Evolutionary conservation across 2,113 vertebrate genomes (phyloP), one percentile per base, ranked within the genome.

Genomic region (Cynopterus brachyotis): DNA sequence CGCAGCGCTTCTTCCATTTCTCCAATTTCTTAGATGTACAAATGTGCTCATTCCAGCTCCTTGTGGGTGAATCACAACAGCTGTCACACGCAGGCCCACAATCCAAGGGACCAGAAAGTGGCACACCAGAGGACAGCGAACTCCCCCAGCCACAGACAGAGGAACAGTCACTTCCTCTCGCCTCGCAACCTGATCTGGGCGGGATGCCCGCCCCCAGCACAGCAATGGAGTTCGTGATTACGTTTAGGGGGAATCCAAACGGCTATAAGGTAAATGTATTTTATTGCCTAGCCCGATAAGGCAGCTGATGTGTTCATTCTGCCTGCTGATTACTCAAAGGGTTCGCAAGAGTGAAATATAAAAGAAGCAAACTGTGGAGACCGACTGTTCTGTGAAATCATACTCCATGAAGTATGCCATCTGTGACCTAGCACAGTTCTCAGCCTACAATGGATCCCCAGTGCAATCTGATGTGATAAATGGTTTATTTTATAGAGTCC

Each of bases 361-460:
- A 88, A 69, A 97, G 66, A 81, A 96, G 5, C 2, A 3, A 87
- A 76, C 3, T n/a, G 72, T 89, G 60, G 80, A 94, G 86, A 73
- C 32, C 69, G 93, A 26, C 37, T 8, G 22, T 47, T 94, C 22
- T 42, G 89, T 81, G 94, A 96, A 93, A 69, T 35, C 30, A 2
- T 62, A 94, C 93, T 60, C 86, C 91, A 35, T 47, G 85, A 94
- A 75, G 72, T 0, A 57, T 26, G 40, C 79, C 60, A 62, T 37
- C 92, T 96, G 95, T 2, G 8, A 93, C 16, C 88, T 8, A 94
- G 75, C 70, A 73, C n/a, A 8, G 95, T 78, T 94, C 89, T 96
- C 47, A 24, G 82, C 12, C n/a, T 20, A 9, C 3, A 24, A 66
- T 16, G 83, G 73, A 37, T 64, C 89, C 69, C 87, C 91, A 30